Evolutionary conservation across 2,888 invertebrate genomes (phyloP).

Genomic region (Microplitis manilae): DNA sequence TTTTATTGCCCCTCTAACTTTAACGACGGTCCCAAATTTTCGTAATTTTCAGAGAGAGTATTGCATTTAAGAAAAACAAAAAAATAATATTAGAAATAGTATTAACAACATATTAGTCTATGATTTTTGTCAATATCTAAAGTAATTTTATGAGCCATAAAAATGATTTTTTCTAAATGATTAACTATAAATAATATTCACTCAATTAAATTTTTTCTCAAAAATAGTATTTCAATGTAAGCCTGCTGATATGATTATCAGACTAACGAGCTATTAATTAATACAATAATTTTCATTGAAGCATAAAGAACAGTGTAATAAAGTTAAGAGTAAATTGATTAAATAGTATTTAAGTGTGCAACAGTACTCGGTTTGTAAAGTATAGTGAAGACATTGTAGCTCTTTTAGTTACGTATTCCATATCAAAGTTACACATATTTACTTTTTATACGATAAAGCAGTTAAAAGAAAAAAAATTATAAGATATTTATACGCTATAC

Average conservation of each 20-base stretch:
- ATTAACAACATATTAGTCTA: no score
- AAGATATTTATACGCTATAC: neutral
- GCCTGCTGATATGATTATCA: neutral
- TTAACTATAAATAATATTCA: no score
- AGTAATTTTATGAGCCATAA: no score
- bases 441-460: neutral
- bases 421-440: neutral
- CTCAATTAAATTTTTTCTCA: neutral
- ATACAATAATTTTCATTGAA: neutral
- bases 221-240: neutral
- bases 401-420: neutral
- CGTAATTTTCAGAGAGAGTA: no score
- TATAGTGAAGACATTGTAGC: neutral
- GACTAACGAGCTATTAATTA: neutral
- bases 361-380: neutral
- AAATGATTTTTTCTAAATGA: no score
- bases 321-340: constrained; percentile 43
- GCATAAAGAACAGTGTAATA: constrained; percentile 30
- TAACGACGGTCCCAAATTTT: no score
- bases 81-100: no score
- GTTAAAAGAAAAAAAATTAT: neutral
- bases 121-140: no score
- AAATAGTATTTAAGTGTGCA: neutral
- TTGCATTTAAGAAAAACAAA: no score
- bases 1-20: no score